These are phyloP conservation scores for Heliocidaris erythrogramma DNA, from an alignment of 35 echinoderm and acorn worm genomes.

Conservation along the genomic window DNA sequence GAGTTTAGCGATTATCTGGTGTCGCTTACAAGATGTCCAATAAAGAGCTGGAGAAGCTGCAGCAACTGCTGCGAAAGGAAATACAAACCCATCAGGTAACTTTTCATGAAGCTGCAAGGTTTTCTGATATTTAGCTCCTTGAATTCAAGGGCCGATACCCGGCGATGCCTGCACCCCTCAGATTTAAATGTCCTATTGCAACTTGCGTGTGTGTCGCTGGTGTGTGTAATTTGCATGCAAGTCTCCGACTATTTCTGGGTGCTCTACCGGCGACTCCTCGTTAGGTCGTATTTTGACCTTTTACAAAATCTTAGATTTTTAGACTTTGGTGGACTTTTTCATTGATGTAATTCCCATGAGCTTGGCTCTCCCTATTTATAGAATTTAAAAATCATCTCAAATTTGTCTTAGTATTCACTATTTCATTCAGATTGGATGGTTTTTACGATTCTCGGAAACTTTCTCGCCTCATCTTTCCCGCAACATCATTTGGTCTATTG, in stretches of 20 bases:
- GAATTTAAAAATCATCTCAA: background rate
- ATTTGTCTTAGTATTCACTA: background rate
- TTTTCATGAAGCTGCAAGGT: slow-evolving; percentile 40
- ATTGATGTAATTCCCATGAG: background rate
- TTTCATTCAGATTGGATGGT: background rate
- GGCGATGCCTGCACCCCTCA: slow-evolving; percentile 40
- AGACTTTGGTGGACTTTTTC: background rate
- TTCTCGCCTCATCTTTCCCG: slow-evolving; percentile 24
- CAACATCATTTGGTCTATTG: slow-evolving; percentile 41
- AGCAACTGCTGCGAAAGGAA: slow-evolving; percentile 79
- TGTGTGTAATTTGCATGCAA: slow-evolving; percentile 47
- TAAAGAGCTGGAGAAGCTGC: slow-evolving; percentile 88
- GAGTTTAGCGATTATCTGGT: slow-evolving; percentile 30
- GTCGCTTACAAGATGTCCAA: slow-evolving; percentile 82
- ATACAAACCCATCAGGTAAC: slow-evolving; percentile 98
- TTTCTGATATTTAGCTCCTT: slow-evolving; percentile 43
- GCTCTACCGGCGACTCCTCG: slow-evolving; percentile 32
- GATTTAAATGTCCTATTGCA: slow-evolving; percentile 53
- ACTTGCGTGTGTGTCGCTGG: slow-evolving; percentile 1
- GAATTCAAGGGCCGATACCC: slow-evolving; percentile 7
- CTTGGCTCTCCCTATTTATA: background rate
- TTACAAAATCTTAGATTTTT: slow-evolving; percentile 20
- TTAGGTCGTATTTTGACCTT: background rate
- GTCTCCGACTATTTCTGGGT: slow-evolving; percentile 28
- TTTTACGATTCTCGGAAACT: background rate